Conservation (phyloP, 1,140 invertebrate genomes). For the Drosophila nebulosa region DNA sequence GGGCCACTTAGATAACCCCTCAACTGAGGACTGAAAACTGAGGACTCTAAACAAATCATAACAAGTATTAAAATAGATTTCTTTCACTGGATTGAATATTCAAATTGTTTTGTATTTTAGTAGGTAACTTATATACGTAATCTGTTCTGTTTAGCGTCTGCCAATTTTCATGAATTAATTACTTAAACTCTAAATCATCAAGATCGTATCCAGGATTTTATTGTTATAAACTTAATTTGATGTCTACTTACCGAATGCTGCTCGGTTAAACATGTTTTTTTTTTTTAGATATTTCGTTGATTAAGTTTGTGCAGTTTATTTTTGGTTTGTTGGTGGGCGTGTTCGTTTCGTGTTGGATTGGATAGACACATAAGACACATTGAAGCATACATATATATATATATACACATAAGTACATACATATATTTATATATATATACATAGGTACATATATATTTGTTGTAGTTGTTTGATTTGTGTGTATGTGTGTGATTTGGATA, state of each 20-base stretch:
- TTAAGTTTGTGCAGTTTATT: slow-evolving; percentile 5
- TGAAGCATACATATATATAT: slow-evolving; percentile 37
- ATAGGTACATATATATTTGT: slow-evolving; percentile 52
- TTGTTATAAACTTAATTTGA: background rate
- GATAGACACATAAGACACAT: slow-evolving; percentile 38
- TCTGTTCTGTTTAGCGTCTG: no score
- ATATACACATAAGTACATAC: slow-evolving; percentile 51
- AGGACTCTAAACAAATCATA: no score
- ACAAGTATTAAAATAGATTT: no score
- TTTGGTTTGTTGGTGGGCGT: slow-evolving; percentile 2
- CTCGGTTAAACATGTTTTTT: slow-evolving; percentile 2
- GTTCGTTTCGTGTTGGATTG: background rate
- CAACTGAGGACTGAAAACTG: no score
- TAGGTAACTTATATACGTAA: no score
- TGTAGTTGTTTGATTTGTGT: slow-evolving; percentile 6
- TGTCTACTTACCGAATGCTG: slow-evolving; percentile 44
- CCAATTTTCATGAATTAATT: no score
- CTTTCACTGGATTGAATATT: no score
- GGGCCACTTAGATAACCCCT: no score
- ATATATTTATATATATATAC: slow-evolving; percentile 47
- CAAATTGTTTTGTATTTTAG: no score
- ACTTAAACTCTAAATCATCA: no score
- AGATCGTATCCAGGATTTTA: no score
- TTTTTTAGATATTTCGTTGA: slow-evolving; percentile 5
- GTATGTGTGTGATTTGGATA: slow-evolving; percentile 16